Conservation (phyloP, 1,140 invertebrate species). For the Rhynchophorus ferrugineus region DNA sequence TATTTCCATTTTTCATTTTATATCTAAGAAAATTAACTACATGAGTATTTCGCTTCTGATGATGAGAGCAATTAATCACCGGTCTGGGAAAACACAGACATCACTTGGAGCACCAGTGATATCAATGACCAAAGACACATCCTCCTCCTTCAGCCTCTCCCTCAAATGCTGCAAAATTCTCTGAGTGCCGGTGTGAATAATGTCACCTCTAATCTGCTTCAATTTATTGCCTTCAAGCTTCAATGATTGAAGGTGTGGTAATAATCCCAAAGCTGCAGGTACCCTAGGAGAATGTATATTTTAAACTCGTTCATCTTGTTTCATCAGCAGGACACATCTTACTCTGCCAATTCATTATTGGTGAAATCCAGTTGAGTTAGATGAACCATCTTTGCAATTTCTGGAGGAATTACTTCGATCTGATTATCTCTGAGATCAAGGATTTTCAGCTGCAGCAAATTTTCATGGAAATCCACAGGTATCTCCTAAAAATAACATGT, state of each 20-base stretch:
- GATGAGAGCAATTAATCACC: conserved; percentile 43
- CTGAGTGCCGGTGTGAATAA: conserved; percentile 71
- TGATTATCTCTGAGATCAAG: conserved; percentile 73
- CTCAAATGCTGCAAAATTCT: conserved; percentile 72
- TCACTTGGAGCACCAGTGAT: conserved; percentile 2
- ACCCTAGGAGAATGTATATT: conserved; percentile 42
- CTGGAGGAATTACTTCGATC: conserved; percentile 63
- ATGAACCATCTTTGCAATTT: conserved; percentile 64
- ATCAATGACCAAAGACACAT: conserved; percentile 28
- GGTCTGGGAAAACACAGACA: conserved; percentile 53
- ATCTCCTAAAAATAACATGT: conserved; percentile 50
- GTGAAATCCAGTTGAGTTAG: conserved; percentile 74
- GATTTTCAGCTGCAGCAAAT: conserved; percentile 60
- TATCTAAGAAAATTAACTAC: conserved; percentile 45
- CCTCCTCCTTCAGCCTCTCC: conserved; percentile 44
- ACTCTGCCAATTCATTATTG: conserved; percentile 72
- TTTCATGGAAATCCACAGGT: conserved; percentile 55
- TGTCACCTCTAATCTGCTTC: conserved; percentile 64
- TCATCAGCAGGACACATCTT: conserved; percentile 29
- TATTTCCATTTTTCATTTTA: conserved; percentile 62
- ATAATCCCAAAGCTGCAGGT: conserved; percentile 62
- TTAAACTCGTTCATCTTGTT: not conserved
- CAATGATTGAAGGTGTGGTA: conserved; percentile 75
- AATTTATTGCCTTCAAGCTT: conserved; percentile 81
- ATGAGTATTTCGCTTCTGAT: not conserved